Percentiles rank a stretch among this genome's conserved stretches.
Evolutionary conservation across 2,113 vertebrate species (phyloP).

Genomic region (Bufo gargarizans): DNA sequence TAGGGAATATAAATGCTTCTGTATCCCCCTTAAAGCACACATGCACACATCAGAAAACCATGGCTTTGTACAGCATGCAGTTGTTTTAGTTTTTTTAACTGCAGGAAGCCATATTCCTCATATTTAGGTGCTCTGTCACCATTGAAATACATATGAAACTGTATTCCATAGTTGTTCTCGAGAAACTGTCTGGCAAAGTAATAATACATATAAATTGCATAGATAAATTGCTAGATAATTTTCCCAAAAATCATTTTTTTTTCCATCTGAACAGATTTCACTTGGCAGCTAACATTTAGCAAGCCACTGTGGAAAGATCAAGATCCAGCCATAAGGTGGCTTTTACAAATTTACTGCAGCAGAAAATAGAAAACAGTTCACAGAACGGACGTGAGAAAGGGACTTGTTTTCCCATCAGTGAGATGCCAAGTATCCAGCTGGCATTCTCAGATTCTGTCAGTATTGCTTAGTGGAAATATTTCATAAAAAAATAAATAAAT

Average conservation of each 20-base stretch:
- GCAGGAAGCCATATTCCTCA: too few relatives aligned
- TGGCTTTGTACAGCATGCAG: too few relatives aligned
- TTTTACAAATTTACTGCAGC: slow-evolving; percentile 12
- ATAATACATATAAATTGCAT: not conserved
- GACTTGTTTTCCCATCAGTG: slow-evolving; percentile 5
- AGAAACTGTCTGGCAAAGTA: too few relatives aligned
- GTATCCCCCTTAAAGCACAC: too few relatives aligned
- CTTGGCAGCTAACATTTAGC: not conserved
- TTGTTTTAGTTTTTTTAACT: too few relatives aligned
- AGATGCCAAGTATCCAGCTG: slow-evolving; percentile 39
- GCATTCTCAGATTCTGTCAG: not conserved
- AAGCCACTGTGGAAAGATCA: not conserved
- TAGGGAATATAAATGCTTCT: too few relatives aligned
- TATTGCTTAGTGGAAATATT: not conserved
- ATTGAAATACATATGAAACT: too few relatives aligned
- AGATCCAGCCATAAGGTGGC: not conserved
- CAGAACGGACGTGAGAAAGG: slow-evolving; percentile 42
- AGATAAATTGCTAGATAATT: not conserved
- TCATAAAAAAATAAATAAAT: not conserved
- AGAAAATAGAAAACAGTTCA: slow-evolving; percentile 55
- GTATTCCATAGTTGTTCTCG: too few relatives aligned
- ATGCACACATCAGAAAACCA: too few relatives aligned
- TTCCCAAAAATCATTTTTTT: not conserved
- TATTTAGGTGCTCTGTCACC: too few relatives aligned
- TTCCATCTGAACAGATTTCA: slow-evolving; percentile 12